Evolutionary conservation across 2,113 vertebrate species (phyloP).

Genomic region (Leptodactylus fuscus): DNA sequence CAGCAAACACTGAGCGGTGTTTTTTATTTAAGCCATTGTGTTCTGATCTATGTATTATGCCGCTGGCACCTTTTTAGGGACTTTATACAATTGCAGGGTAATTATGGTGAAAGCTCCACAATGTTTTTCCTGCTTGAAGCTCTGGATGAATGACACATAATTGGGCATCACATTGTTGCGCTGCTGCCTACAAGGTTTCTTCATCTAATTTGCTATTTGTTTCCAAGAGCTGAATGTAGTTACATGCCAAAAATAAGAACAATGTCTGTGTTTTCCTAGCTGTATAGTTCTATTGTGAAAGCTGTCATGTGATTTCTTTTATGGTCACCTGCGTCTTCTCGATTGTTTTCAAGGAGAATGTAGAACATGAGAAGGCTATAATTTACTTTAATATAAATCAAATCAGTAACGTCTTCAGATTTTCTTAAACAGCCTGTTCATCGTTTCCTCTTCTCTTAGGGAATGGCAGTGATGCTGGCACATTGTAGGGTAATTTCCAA

Average conservation of each 20-base stretch:
- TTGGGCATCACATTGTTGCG: not conserved
- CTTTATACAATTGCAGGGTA: conserved; percentile 8
- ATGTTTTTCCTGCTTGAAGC: not conserved
- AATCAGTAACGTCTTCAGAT: not conserved
- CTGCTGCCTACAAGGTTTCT: conserved; percentile 14
- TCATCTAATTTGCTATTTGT: not conserved
- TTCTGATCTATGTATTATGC: conserved; percentile 8
- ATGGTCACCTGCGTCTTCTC: not conserved
- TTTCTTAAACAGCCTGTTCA: not conserved
- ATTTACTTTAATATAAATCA: conserved; percentile 1
- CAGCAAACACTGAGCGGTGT: too few relatives aligned
- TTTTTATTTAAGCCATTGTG: not conserved
- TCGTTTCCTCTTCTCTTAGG: not conserved
- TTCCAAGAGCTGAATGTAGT: not conserved
- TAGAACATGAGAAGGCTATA: not conserved
- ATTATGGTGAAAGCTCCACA: conserved; percentile 9
- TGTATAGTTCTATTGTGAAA: conserved; percentile 18
- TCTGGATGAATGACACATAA: conserved; percentile 31
- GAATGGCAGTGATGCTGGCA: too few relatives aligned
- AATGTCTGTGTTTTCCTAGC: not conserved
- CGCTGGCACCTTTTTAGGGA: not conserved
- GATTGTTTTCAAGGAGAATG: conserved; percentile 13
- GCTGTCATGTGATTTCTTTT: not conserved
- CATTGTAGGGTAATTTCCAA: too few relatives aligned
- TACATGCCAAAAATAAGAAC: conserved; percentile 32